Percentiles rank a stretch among this genome's conserved stretches.
Evolutionary conservation across 2,113 vertebrate species (phyloP).

Genomic region (Colinus virginianus): DNA sequence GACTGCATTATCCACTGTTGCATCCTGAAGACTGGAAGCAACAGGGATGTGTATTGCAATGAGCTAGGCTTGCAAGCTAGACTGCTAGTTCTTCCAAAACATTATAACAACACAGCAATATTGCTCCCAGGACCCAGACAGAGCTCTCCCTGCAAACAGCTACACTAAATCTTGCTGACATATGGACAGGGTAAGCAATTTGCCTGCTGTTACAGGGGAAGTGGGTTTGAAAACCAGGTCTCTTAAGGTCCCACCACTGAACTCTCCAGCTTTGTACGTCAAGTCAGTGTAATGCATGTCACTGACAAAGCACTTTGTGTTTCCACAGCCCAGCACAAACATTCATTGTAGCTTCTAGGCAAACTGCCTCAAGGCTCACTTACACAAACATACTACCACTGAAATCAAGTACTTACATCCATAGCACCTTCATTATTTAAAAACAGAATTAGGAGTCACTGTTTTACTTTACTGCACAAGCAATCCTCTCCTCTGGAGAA

Average conservation of each 20-base stretch:
- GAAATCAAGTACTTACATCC: background rate
- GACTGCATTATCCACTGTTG: background rate
- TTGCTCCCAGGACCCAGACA: background rate
- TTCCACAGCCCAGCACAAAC: slow-evolving; percentile 10
- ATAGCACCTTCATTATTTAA: background rate
- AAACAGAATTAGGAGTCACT: background rate
- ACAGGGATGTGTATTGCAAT: rapidly evolving
- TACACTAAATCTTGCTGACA: background rate
- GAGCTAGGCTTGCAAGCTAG: background rate
- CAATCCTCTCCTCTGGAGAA: background rate
- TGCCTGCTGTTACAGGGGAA: background rate
- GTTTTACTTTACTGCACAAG: background rate
- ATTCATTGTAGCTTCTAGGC: background rate
- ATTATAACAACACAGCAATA: background rate
- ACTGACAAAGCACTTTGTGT: background rate
- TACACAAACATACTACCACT: background rate
- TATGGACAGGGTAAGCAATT: rapidly evolving
- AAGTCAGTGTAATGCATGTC: background rate
- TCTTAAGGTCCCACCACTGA: background rate
- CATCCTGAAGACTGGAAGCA: background rate
- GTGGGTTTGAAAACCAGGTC: background rate
- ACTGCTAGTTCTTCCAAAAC: background rate
- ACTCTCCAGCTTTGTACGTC: rapidly evolving
- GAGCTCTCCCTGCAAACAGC: background rate
- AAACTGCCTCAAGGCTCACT: background rate